Evolutionary conservation across 1,140 invertebrate genomes (phyloP), one percentile per base, ranked within the genome.

Genomic region (Bombus consobrinus): DNA sequence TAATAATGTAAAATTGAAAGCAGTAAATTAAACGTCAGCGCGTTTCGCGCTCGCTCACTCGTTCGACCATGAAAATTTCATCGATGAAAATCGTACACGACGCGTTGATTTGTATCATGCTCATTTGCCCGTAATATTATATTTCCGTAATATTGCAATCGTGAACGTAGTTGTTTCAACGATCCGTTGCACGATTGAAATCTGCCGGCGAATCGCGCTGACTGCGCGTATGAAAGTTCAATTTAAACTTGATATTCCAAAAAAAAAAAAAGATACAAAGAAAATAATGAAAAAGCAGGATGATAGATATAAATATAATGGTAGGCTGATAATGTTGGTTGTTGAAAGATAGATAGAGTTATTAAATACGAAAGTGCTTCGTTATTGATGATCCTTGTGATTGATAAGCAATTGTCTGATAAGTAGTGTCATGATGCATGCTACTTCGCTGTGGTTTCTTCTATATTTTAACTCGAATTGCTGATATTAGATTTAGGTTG

Each of bases 1-100:
- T 84, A 78, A 83, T 83, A 78, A 68, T 83, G 82, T 78, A 79
- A 84, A 84, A 84, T 84, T 84, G 64, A 62, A 71, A 79, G 47
- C 66, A 79, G 82, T 69, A 57, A 78, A 84, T 84, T 84, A 79
- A 84, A 59, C 22, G 64, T 62, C n/a, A n/a, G 43, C 34, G 74
- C 5, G 80, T 75, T 75, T n/a, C 41, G 39, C 62, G 62, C 62
- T 34, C 34, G 25, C 53, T 15, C 81, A 39, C 32, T 18, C 71
- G 53, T 28, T 43, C 73, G 74, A 77, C 64, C 47, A 75, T 75
- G 81, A 34, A 43, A 71, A 69, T 83, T 83, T 77, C 64, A 57
- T 78, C 75, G 75, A 78, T 59, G 64, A 69, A 78, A 78, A 69
- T 83, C 64, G 64, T n/a, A 39, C 64, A 18, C 64, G 81, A 69